Evolutionary conservation across 2,888 invertebrate genomes (phyloP).

Genomic region (Drosophila mulleri): DNA sequence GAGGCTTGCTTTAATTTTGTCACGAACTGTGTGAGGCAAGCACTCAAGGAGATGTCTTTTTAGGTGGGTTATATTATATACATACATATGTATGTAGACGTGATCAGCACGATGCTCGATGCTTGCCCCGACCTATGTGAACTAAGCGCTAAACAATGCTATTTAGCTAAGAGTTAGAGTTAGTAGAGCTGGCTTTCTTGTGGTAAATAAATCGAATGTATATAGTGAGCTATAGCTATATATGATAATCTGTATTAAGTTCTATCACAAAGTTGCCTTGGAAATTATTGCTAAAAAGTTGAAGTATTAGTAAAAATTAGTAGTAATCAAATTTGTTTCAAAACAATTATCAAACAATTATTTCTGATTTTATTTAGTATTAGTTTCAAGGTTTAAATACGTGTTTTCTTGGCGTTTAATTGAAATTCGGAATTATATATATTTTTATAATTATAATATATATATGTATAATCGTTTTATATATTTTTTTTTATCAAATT

Average conservation of each 20-base stretch:
- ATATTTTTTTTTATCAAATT: not conserved
- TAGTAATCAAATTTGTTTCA: not conserved
- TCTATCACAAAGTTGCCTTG: not conserved
- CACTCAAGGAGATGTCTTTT: constrained; percentile 5
- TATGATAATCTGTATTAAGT: not conserved
- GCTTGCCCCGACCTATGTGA: not conserved
- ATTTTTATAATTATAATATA: not conserved
- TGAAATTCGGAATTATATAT: not conserved
- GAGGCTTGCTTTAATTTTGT: not conserved
- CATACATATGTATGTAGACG: not conserved
- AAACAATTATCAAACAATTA: not conserved
- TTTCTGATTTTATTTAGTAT: not conserved
- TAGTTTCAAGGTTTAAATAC: not conserved
- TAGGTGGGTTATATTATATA: not conserved
- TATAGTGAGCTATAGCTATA: not conserved
- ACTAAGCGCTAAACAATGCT: not conserved
- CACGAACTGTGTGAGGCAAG: constrained; percentile 4
- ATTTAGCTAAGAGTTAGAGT: not conserved
- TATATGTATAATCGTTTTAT: not conserved
- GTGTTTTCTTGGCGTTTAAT: not conserved
- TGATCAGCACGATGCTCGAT: not conserved
- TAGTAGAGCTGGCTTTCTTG: not conserved
- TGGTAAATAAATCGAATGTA: not conserved
- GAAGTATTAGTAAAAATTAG: not conserved
- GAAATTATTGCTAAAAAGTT: not conserved